Conservation (phyloP, 2,113 vertebrate genomes). For the Rhea pennata region DNA sequence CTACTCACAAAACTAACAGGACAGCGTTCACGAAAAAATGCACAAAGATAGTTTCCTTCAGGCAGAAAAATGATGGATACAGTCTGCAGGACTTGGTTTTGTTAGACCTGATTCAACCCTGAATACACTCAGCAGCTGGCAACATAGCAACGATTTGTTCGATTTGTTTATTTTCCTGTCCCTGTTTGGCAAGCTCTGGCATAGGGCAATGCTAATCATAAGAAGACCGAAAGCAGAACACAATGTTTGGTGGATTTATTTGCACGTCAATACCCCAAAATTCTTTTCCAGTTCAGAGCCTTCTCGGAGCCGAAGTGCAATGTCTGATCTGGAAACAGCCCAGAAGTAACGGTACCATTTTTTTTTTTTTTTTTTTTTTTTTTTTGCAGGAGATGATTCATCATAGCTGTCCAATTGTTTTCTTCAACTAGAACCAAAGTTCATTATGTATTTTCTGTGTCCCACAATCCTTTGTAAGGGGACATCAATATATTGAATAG, state of each 20-base stretch:
- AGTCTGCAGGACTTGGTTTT: not conserved
- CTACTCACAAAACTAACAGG: not conserved
- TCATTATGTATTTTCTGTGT: slow-evolving; percentile 7
- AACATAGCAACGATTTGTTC: rapidly evolving
- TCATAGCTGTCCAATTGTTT: slow-evolving; percentile 35
- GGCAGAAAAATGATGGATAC: rapidly evolving
- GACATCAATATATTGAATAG: slow-evolving; percentile 22
- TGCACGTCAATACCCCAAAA: not conserved
- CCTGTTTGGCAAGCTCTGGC: not conserved
- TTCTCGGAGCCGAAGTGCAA: not conserved
- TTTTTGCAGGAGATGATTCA: slow-evolving; percentile 37
- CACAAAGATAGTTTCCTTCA: not conserved
- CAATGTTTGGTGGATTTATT: not conserved
- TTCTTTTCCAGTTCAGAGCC: not conserved
- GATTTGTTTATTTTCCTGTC: not conserved
- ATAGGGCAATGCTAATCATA: not conserved
- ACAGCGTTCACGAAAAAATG: not conserved
- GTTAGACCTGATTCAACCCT: not conserved
- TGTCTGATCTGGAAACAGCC: not conserved
- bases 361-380: slow-evolving; percentile 30
- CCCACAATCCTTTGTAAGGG: not conserved
- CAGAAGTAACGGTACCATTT: not conserved
- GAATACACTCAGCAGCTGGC: not conserved
- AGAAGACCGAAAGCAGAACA: not conserved
- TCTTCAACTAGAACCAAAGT: slow-evolving; percentile 32